phyloP scores from a whole-genome alignment of 1,140 invertebrate species.

The honey bee (Apis mellifera) region DNA sequence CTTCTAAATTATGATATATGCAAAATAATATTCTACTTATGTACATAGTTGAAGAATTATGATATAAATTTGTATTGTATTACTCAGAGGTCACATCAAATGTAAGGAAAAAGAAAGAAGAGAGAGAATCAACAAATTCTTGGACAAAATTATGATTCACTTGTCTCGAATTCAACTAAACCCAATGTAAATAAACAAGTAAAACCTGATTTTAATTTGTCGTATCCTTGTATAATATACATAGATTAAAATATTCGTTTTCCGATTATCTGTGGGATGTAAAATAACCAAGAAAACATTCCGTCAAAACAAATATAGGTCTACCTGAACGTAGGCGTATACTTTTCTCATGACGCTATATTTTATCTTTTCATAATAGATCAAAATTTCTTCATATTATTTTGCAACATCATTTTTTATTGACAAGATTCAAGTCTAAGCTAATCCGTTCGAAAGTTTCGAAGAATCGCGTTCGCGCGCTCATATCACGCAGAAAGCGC shows the following conservation, averaged over 20 bases:
- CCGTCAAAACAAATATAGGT: slow-evolving; percentile 59
- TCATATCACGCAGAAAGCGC: slow-evolving; percentile 18
- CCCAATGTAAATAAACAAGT: background rate
- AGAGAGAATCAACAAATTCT: too few relatives aligned
- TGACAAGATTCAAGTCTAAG: background rate
- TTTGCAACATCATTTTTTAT: background rate
- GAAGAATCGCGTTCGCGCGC: slow-evolving; percentile 42
- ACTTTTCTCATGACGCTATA: slow-evolving; percentile 45
- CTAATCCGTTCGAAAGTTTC: slow-evolving; percentile 22
- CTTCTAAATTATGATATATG: background rate
- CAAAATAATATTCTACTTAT: background rate
- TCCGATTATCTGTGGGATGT: slow-evolving; percentile 37
- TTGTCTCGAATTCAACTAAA: background rate
- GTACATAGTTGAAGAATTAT: background rate
- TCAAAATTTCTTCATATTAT: background rate
- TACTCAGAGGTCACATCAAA: background rate
- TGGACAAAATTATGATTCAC: background rate
- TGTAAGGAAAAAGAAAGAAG: background rate
- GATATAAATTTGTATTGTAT: background rate
- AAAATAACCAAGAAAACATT: slow-evolving; percentile 37
- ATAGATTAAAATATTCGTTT: slow-evolving; percentile 14
- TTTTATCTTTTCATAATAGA: slow-evolving; percentile 33
- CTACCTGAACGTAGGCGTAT: slow-evolving; percentile 48
- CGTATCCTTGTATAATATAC: background rate
- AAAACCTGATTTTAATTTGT: background rate